Evolutionary conservation across 2,888 invertebrate species (phyloP).

Genomic region (Cheilosia vernalis): DNA sequence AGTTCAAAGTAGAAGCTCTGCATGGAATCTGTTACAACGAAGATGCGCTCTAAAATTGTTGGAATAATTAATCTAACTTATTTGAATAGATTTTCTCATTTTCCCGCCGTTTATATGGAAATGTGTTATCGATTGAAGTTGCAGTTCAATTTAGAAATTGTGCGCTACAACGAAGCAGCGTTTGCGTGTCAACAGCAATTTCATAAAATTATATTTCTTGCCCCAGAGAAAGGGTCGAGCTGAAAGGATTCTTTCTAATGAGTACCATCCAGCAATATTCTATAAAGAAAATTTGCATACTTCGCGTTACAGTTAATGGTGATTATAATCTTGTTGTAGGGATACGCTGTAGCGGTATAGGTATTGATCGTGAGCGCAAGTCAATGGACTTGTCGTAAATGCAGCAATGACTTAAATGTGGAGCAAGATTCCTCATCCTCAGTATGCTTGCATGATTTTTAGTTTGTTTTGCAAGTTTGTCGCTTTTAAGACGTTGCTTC

Average conservation of each 20-base stretch:
- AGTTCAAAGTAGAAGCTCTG: neutral
- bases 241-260: neutral
- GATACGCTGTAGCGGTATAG: too few species aligned
- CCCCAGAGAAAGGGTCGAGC: neutral
- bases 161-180: neutral
- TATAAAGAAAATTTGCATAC: too few species aligned
- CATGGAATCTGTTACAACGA: neutral
- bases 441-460: too few species aligned
- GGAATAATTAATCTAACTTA: constrained; percentile 7
- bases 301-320: too few species aligned
- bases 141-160: neutral
- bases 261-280: too few species aligned
- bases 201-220: neutral
- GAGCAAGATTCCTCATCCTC: too few species aligned
- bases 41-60: neutral
- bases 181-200: constrained; percentile 3
- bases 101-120: neutral
- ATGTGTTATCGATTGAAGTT: constrained; percentile 20
- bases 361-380: too few species aligned
- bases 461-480: too few species aligned
- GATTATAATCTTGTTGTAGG: too few species aligned
- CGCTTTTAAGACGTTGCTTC: too few species aligned
- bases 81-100: constrained; percentile 5
- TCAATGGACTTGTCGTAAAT: too few species aligned
- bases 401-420: too few species aligned